A percentile compares a stretch with the other conserved stretches of the same genome.
These are phyloP conservation scores for Empidonax traillii DNA, from an alignment of 2,113 vertebrate genomes.

Conservation along the genomic window DNA sequence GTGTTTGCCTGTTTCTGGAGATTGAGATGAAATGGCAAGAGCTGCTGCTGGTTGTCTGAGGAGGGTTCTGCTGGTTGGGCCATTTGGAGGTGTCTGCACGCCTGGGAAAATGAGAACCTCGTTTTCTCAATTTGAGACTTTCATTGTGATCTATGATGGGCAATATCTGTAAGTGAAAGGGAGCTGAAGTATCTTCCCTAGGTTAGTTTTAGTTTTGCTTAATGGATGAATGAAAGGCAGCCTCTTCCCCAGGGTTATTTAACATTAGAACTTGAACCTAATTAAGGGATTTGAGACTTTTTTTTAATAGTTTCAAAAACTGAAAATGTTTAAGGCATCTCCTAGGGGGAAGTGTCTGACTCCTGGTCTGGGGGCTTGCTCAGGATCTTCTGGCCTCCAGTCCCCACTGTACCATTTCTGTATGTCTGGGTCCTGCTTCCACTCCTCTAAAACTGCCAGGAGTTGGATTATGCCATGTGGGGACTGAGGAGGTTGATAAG, in stretches of 20 bases:
- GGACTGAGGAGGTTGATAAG: not conserved
- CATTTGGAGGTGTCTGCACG: not conserved
- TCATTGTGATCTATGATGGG: not conserved
- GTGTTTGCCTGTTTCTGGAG: not conserved
- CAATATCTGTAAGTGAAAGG: not conserved
- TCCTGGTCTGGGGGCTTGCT: not conserved
- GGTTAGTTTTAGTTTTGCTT: not conserved
- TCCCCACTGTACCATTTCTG: not conserved
- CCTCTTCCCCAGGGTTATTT: not conserved
- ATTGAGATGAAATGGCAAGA: not conserved
- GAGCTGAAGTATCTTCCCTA: not conserved
- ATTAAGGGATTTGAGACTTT: not conserved
- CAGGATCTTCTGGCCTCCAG: not conserved
- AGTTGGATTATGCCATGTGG: not conserved
- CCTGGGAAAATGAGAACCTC: not conserved
- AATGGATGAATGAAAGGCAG: not conserved
- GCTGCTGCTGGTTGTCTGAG: not conserved
- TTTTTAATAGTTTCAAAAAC: not conserved
- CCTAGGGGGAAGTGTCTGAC: not conserved
- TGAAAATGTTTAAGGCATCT: not conserved
- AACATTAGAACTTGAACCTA: not conserved
- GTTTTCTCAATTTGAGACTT: not conserved
- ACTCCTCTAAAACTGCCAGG: not conserved
- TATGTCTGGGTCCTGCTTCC: not conserved
- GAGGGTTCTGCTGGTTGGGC: not conserved